Evolutionary conservation across 2,888 invertebrate genomes (phyloP).

Genomic region (Pasiphila rectangulata): DNA sequence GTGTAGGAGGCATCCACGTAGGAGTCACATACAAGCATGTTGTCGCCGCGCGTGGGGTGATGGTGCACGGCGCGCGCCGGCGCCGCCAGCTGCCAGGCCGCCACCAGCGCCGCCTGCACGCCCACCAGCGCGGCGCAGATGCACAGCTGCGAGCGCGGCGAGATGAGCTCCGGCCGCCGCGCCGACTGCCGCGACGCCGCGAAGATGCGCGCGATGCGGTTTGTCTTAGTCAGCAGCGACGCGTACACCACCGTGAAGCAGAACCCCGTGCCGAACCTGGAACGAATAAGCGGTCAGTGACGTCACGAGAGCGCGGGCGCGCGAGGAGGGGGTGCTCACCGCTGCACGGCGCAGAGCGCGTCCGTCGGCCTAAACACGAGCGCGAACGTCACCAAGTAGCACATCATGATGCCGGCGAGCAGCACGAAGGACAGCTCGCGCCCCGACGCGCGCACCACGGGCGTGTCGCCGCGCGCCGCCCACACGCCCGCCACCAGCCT

Average conservation of each 20-base stretch:
- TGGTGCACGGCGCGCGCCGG: constrained; percentile 95
- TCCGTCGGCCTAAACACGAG: constrained; percentile 92
- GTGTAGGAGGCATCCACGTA: constrained; percentile 96
- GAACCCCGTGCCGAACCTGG: constrained; percentile 91
- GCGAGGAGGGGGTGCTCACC: constrained; percentile 72
- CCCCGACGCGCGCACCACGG: constrained; percentile 97
- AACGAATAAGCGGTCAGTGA: not conserved
- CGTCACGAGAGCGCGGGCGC: not conserved
- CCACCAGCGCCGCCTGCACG: constrained; percentile 90
- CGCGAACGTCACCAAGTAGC: constrained; percentile 95
- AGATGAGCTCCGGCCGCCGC: constrained; percentile 94
- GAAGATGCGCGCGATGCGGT: constrained; percentile 96
- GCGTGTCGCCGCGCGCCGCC: constrained; percentile 92
- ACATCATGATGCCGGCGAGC: constrained; percentile 92
- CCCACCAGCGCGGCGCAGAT: constrained; percentile 93
- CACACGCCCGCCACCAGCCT: constrained; percentile 88
- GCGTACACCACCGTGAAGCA: constrained; percentile 99
- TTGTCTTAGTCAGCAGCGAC: constrained; percentile 97
- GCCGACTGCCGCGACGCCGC: constrained; percentile 96
- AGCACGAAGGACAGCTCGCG: constrained; percentile 94
- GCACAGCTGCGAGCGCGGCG: constrained; percentile 92
- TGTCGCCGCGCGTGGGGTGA: constrained; percentile 93
- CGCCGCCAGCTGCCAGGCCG: constrained; percentile 93
- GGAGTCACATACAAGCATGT: constrained; percentile 93
- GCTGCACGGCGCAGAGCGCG: constrained; percentile 92